Evolutionary conservation across 2,113 vertebrate genomes (phyloP), one percentile per base, ranked within the genome.

Genomic region (Labeo catla): DNA sequence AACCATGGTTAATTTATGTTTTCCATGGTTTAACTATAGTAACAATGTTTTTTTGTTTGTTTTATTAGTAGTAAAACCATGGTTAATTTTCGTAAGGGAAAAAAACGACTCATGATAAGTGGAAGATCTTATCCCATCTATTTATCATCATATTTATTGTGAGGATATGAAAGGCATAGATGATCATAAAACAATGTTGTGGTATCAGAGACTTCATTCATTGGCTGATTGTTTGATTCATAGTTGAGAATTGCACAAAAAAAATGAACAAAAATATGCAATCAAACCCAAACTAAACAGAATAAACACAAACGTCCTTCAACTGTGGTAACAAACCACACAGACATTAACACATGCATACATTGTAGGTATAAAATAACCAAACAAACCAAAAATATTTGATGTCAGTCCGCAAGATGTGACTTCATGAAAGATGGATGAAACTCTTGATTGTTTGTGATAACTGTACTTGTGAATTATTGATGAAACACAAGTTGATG

Each of bases 281-380:
- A 3, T 76, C 36, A 21, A 70, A 34, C 39, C 2, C n/a, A 76
- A 77, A 68, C 8, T 4, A 19, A 65, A 81, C 66, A 21, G 11
- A 52, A 73, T 21, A 59, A 43, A 80, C 9, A 68, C 28, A 28
- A 16, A n/a, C 76, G 39, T 54, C 76, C 73, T 79, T 43, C 59
- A 1, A 81, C 36, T 61, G 50, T 39, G 76, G 76, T 79, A 59
- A 77, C 16, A 63, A 13, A 59, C 28, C 73, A 61, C 76, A 57
- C 28, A 77, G 15, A 34, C n/a, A 54, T 28, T 68, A 39, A 79
- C 86, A 65, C 86, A 81, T 88, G 87, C 87, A 70, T 50, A 77
- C 36, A 23, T 19, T 50, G 15, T 76, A n/a, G 16, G 76, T 76
- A 80, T 49, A 81, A 13, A 87, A 49, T 50, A 45, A 70, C 59